Conservation (phyloP, 2,888 invertebrate species). For the Cataglyphis altisquamis region DNA sequence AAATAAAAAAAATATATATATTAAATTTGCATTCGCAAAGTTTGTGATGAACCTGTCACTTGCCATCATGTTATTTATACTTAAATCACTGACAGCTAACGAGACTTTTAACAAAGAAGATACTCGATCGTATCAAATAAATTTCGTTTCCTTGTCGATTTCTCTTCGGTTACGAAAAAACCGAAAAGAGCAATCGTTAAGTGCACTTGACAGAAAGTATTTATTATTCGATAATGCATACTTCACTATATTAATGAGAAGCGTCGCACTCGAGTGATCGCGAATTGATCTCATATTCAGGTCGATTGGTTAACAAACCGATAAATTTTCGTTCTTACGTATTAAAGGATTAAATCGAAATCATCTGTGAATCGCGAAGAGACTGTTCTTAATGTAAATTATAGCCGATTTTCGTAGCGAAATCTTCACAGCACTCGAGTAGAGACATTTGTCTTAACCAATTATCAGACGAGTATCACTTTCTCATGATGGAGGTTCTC, state of each 20-base stretch:
- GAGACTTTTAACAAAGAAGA: background rate
- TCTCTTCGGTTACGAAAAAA: background rate
- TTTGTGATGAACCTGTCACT: background rate
- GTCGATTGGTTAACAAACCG: conserved; percentile 21
- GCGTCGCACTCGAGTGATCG: conserved; percentile 5
- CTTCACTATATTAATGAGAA: background rate
- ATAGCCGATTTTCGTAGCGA: conserved; percentile 6
- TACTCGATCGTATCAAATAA: background rate
- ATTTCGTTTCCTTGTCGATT: background rate
- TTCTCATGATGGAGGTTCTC: conserved; percentile 28
- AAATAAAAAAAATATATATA: background rate
- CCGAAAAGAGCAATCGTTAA: background rate
- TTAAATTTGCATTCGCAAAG: background rate
- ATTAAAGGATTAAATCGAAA: conserved; percentile 14
- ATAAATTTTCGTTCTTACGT: conserved; percentile 16
- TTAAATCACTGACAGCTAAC: background rate
- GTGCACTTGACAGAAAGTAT: background rate
- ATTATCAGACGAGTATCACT: conserved; percentile 34
- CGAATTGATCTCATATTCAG: conserved; percentile 23
- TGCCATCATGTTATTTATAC: background rate
- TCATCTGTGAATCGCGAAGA: background rate
- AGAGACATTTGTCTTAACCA: conserved; percentile 8
- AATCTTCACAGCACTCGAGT: background rate
- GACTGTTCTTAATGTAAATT: conserved; percentile 30
- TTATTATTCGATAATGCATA: background rate